Evolutionary conservation across 2,888 invertebrate species (phyloP).

Genomic region (Drosophila monieri): DNA sequence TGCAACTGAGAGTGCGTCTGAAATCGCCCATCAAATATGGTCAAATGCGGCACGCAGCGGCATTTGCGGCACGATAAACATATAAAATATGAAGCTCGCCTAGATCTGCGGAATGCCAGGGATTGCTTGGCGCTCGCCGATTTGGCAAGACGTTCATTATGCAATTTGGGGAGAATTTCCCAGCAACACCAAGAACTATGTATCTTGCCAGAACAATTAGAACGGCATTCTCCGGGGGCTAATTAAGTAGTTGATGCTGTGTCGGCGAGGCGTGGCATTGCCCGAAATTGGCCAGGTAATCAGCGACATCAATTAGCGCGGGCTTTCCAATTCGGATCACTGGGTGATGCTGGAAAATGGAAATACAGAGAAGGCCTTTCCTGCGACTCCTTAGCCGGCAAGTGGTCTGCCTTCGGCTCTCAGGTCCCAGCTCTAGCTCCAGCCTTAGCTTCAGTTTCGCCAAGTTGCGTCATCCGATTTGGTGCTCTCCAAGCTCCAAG

Average conservation of each 20-base stretch:
- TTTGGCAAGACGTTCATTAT: slow-evolving; percentile 57
- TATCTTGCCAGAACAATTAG: slow-evolving; percentile 59
- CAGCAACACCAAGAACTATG: slow-evolving; percentile 34
- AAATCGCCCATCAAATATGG: slow-evolving; percentile 64
- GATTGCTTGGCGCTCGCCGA: slow-evolving; percentile 44
- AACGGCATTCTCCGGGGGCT: slow-evolving; percentile 54
- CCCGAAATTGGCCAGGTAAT: slow-evolving; percentile 38
- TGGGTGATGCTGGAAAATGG: slow-evolving; percentile 33
- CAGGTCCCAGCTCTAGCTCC: slow-evolving; percentile 25
- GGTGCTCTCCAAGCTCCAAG: slow-evolving; percentile 37
- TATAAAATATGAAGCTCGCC: slow-evolving; percentile 42
- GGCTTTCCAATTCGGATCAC: slow-evolving; percentile 60
- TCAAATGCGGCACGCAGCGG: slow-evolving; percentile 75
- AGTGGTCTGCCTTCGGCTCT: slow-evolving; percentile 71
- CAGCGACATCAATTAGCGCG: slow-evolving; percentile 32
- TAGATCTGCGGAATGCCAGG: slow-evolving; percentile 21
- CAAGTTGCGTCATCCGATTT: slow-evolving; percentile 41
- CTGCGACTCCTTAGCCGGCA: slow-evolving; percentile 63
- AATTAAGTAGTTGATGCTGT: slow-evolving; percentile 59
- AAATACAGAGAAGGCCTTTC: slow-evolving; percentile 36
- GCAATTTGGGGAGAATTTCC: slow-evolving; percentile 55
- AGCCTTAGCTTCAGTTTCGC: slow-evolving; percentile 9
- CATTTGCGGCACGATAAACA: slow-evolving; percentile 52
- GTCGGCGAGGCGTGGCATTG: slow-evolving; percentile 12
- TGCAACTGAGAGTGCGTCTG: slow-evolving; percentile 17